Base-by-base conservation (phyloP, 2,797 vertebrate genomes). In the Enteromius fasciolatus region DNA sequence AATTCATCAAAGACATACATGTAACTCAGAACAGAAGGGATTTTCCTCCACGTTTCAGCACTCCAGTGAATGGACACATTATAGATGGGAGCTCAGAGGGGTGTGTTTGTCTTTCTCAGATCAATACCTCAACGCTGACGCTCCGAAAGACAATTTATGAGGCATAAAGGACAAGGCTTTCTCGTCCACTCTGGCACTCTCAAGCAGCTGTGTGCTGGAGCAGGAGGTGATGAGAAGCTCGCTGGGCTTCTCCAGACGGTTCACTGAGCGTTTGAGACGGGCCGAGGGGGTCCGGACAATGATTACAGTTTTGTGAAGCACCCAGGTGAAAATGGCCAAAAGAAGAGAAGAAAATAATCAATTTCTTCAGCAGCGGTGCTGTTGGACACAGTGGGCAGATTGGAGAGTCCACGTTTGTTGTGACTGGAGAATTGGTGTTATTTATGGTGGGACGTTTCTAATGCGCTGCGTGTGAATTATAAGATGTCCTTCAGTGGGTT, bases 141-240 rank as follows among this genome's bases (percentile, higher is more conserved):
- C 87, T 87, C 87, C 86, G 86, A 91, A 92, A 92, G 90, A 87
- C 86, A 84, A 89, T 91, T 92, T 90, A 92, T 92, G 91, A 93
- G 87, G 88, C 90, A 89, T 91, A 91, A 92, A 93, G 91, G 91
- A 92, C 90, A 82, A 64, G 83, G 78, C 73, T 80, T 39, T 25
- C 61, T 28, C 64, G 36, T 80, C 68, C 77, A 14, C 84, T 73
- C 74, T 41, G 74, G 78, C 75, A 87, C 82, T 86, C 87, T 78
- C 63, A 88, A 91, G 90, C 92, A 93, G 93, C 90, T 92, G 92
- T 91, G 89, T 88, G 91, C 88, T 90, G 91, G 93, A 91, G 90
- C 91, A 91, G 90, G 90, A 90, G 91, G 89, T 92, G 93, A 93
- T 92, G 91, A 48, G 28, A 41, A 41, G n/a, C 67, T 28, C 68